phyloP scores from a whole-genome alignment of 1,140 invertebrate species.

The Drosophila nannoptera region DNA sequence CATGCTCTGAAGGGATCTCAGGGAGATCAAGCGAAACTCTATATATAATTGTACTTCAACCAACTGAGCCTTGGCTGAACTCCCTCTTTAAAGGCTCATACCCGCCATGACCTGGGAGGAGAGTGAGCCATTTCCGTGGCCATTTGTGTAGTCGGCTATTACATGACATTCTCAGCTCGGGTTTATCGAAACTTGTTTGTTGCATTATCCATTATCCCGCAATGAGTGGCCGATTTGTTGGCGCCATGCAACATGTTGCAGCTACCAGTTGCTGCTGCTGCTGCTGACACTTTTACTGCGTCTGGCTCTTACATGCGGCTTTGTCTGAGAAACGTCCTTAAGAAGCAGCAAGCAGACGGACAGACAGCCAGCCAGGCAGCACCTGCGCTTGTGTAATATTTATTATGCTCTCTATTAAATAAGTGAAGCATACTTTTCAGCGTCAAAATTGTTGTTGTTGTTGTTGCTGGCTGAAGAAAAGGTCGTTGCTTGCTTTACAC shows the following conservation, averaged over 20 bases:
- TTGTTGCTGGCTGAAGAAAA: slow-evolving; percentile 19
- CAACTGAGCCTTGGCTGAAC: no score
- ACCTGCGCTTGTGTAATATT: slow-evolving; percentile 74
- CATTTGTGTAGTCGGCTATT: neutral
- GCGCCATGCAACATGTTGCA: slow-evolving; percentile 39
- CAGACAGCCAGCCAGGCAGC: slow-evolving; percentile 21
- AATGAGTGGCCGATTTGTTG: slow-evolving; percentile 53
- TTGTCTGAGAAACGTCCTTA: slow-evolving; percentile 38
- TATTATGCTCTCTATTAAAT: slow-evolving; percentile 73
- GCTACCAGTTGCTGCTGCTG: slow-evolving; percentile 18
- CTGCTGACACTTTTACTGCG: slow-evolving; percentile 50
- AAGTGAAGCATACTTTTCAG: slow-evolving; percentile 53
- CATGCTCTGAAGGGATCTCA: no score
- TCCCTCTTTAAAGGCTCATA: no score
- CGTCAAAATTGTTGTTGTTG: slow-evolving; percentile 34
- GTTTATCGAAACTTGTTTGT: slow-evolving; percentile 31
- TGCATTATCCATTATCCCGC: slow-evolving; percentile 44
- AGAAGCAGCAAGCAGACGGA: slow-evolving; percentile 11
- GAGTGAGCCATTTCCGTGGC: neutral
- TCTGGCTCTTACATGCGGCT: slow-evolving; percentile 35
- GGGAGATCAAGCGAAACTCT: no score
- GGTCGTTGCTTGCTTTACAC: slow-evolving; percentile 12
- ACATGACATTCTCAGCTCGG: slow-evolving; percentile 2
- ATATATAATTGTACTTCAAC: no score
- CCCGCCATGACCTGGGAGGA: neutral